Base-by-base conservation (phyloP, 53 echinoderm and acorn worm species). In the Paracentrotus lividus region DNA sequence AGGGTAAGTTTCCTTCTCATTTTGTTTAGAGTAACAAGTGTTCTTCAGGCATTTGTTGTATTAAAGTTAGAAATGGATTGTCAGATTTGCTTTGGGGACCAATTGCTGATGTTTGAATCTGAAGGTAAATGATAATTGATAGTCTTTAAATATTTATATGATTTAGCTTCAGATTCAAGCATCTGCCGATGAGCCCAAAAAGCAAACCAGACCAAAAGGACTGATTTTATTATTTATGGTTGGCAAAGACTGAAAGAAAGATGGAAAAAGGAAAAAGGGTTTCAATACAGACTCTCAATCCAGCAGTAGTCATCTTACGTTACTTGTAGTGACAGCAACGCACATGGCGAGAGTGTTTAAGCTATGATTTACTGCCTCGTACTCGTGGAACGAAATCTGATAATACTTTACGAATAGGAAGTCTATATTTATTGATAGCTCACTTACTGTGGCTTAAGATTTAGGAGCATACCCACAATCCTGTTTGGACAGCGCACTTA, bases 1-100 rank as follows among this genome's bases (percentile, higher is more conserved):
- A 96, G 96, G 96, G 99, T 99, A 95, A 86, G 67, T 33, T 77
- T 69, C 57, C 33, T 94, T 45, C 23, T 87, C 32, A 54, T 87
- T 64, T 57, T 54, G n/a, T 45, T 45, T 57, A 20, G 21, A 57
- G 57, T 20, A 57, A 57, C 51, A n/a, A n/a, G n/a, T 51, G 6
- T 51, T 57, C 20, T 57, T 20, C 16, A 57, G 57, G 20, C n/a
- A n/a, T n/a, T n/a, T n/a, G n/a, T n/a, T n/a, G n/a, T n/a, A n/a
- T n/a, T n/a, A 18, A 57, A 20, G 21, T 57, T 57, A 3, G 52
- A 52, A 57, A 57, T 57, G 57, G 21, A 20, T 57, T 8, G 21
- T 52, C 18, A 57, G 57, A n/a, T n/a, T n/a, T n/a, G n/a, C n/a
- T n/a, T n/a, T n/a, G n/a, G n/a, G n/a, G n/a, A n/a, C n/a, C n/a